Evolutionary conservation across 2,888 invertebrate genomes (phyloP), one percentile per base, ranked within the genome.

Genomic region (Erebia epiphron): DNA sequence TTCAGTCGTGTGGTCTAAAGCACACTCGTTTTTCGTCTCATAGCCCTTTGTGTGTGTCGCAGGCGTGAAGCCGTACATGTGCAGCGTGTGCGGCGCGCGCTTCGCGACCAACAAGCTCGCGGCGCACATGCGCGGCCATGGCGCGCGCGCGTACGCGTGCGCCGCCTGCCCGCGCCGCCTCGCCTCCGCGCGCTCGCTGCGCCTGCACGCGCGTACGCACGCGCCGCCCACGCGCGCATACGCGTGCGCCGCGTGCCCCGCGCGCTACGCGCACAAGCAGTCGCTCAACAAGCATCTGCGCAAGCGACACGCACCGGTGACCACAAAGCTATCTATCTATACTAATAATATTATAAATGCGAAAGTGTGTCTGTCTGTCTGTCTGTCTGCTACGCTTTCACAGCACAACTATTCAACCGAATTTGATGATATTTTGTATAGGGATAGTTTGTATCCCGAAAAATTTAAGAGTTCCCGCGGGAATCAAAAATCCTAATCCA

Each of bases 91-190:
- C 79, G 90, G 90, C 68, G 82, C 81, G 73, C 84, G 80, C 26
- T 91, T 90, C 83, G 81, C 86, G 0, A 89, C 87, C 9, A 90
- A 91, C 86, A 91, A 89, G 80, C 78, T 91, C 67, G 75, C 86
- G 0, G 81, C 79, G n/a, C 91, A 91, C 82, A 73, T 86, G 81
- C 73, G 78, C 57, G 76, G 80, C 46, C 87, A 85, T 81, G 70
- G 77, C 21, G 76, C 75, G 67, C 79, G 80, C 43, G 75, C 78
- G 63, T 79, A 75, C 75, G 72, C 76, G 18, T 80, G 82, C 74
- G 26, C 74, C 50, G 64, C 78, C 21, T 77, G 75, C 71, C 60
- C 77, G 67, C 77, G 73, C 69, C 74, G 76, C 11, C 77, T 77
- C 67, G 73, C 41, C 10, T 56, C 79, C 76, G 84, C 80, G 18